Base-by-base conservation (phyloP, 1,140 invertebrate species). In the Philopotamus ludificatus region DNA sequence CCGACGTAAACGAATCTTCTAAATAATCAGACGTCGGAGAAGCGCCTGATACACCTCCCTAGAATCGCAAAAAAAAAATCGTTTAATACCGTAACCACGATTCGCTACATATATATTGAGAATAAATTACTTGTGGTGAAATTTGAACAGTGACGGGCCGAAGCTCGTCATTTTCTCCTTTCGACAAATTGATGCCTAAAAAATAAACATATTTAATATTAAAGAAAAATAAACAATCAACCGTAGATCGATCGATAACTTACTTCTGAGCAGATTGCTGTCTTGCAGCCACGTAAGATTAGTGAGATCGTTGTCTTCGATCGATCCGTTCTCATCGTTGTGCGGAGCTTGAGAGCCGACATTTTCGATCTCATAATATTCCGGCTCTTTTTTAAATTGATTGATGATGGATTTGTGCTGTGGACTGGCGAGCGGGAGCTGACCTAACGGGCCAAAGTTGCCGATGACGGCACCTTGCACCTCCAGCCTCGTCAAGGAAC, bases 271-370 rank as follows among this genome's bases (percentile, higher is more conserved):
- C 67, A 96, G 78, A 81, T 97, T 94, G 71, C 86, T 89, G 76
- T 96, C 92, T 74, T 95, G 93, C 8, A 97, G 79, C 94, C 94
- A 97, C 50, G 90, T 86, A 0, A 97, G 80, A 63, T 90, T 90
- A 1, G 92, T 95, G 23, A 97, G 81, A 72, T 97, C 94, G 71
- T 94, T 91, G 74, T 95, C 93, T 54, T 94, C 92, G 73, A 94
- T 93, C 42, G 77, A 76, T 0, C 47, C 69, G 10, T 58, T 57
- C 23, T 21, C 50, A 50, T 26, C 39, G 3, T n/a, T 41, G 28
- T 25, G 23, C 22, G n/a, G 55, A 42, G 18, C 26, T 7, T 22
- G 22, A 10, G 41, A 22, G 21, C 58, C 62, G 23, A 60, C 57
- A 12, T 44, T 22, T n/a, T 10, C 54, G 21, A 42, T 41, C 18